Base-by-base conservation (phyloP, 2,888 invertebrate species). In the Heteropelma amictum region DNA sequence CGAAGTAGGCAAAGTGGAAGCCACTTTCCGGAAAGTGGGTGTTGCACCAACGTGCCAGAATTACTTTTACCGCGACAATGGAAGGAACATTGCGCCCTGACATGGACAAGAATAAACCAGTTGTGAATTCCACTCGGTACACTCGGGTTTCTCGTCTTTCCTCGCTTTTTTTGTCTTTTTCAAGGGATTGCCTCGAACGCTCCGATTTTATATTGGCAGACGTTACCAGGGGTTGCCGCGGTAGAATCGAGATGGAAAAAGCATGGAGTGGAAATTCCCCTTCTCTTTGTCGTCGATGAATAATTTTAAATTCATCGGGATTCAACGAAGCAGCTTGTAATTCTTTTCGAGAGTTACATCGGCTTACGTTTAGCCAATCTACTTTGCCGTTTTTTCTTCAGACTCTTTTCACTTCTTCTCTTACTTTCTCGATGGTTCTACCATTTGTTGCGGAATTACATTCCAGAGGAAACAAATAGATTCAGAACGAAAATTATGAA, bases 271-370 rank as follows among this genome's bases (percentile, higher is more conserved):
- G 47, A 47, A 35, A 38, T 49, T 26, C 28, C 42, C 12, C 17
- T 28, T 30, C 38, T 30, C 72, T 72, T 77, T 54, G 70, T 69
- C 70, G 75, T 69, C 77, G 78, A 82, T 81, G 86, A 87, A 88
- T 88, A 87, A 88, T 87, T 86, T 84, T 81, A 84, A 84, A 88
- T 87, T 87, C 88, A 88, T 88, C 85, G 84, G 77, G 84, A 86
- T 85, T 86, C 86, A 86, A 79, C 80, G 77, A 79, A 82, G 81
- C 83, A 86, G 86, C 86, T 88, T 88, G 88, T 86, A 87, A 88
- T 88, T 88, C 87, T 85, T 87, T 87, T 85, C 83, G 81, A 81
- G 77, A 81, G 78, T 63, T 70, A 47, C 35, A 40, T 42, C 40
- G 49, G 30, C 45, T 53, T 30, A 10, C 30, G 23, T 68, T 26